Base-by-base conservation (phyloP, 1,140 invertebrate species). In the Mactra quadrangularis region DNA sequence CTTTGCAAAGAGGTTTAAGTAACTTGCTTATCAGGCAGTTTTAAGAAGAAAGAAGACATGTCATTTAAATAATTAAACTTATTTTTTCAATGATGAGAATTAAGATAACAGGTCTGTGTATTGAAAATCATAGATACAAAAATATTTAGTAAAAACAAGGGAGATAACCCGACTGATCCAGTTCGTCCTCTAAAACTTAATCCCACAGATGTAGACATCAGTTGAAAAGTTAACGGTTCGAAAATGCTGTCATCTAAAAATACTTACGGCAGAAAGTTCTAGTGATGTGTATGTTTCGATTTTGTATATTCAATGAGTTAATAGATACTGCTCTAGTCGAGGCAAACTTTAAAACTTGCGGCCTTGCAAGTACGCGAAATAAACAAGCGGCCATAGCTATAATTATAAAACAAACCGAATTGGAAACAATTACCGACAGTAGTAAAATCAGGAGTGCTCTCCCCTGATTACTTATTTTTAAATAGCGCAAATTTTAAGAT, bases 371-470 rank as follows among this genome's bases (percentile, higher is more conserved):
- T 45, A 22, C 41, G 19, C 60, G 33, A 35, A 64, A n/a, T 45
- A 64, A 31, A 45, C 60, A 64, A 22, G 60, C 25, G 41, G 60
- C 60, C 60, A 64, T 64, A 7, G 38, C 38, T 41, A n/a, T n/a
- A n/a, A n/a, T n/a, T n/a, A n/a, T n/a, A n/a, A n/a, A n/a, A n/a
- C n/a, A n/a, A n/a, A n/a, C n/a, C n/a, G n/a, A n/a, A n/a, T n/a
- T n/a, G n/a, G n/a, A n/a, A n/a, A n/a, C n/a, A n/a, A n/a, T n/a
- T n/a, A n/a, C n/a, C n/a, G n/a, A n/a, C n/a, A n/a, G n/a, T n/a
- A n/a, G n/a, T n/a, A n/a, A n/a, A n/a, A n/a, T n/a, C n/a, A n/a
- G n/a, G n/a, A n/a, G n/a, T n/a, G n/a, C n/a, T n/a, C n/a, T n/a
- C n/a, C n/a, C n/a, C n/a, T n/a, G n/a, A n/a, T n/a, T n/a, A n/a